Evolutionary conservation across 2,888 invertebrate genomes (phyloP), one percentile per base, ranked within the genome.

Genomic region (Tachina grossa): DNA sequence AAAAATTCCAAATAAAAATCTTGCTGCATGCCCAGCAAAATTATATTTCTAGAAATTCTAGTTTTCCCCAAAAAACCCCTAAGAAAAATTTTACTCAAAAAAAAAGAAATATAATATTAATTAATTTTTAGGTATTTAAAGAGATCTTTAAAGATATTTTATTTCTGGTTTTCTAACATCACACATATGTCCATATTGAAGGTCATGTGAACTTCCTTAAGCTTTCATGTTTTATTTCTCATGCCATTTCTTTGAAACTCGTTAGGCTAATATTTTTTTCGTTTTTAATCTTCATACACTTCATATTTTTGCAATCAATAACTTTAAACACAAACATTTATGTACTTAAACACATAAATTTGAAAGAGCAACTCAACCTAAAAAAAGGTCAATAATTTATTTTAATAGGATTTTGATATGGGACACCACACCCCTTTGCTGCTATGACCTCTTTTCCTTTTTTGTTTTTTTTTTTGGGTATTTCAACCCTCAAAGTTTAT

Each of bases 321-420:
- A 74, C 47, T 55, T 71, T 16, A 2, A 53, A 66, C 0, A 14
- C 53, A 80, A 76, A 84, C 53, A 84, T 69, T 79, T 84, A 49
- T 76, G 16, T 19, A 53, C 31, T 69, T 57, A 61, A 53, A 72
- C 53, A 78, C 66, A 84, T 19, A 63, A 77, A 47, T 75, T 83
- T 75, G 43, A 14, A 14, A 65, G n/a, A 68, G 31, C 68, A 65
- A 71, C 53, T 71, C 45, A 43, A 78, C 53, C 53, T 14, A 31
- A 68, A 83, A 31, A 85, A 85, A 80, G 85, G 85, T 85, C 79
- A 83, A 75, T 85, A 83, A 83, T 83, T 85, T 82, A 55, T 85
- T 80, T 76, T 57, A 83, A 79, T 76, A 83, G 49, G 76, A 83
- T 85, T 85, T 80, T 76, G 85, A 66, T 85, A 83, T 83, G 85